Conservation (phyloP, 30 jellyfish, hydroid and myxozoan genomes). For the Pelagia noctiluca region DNA sequence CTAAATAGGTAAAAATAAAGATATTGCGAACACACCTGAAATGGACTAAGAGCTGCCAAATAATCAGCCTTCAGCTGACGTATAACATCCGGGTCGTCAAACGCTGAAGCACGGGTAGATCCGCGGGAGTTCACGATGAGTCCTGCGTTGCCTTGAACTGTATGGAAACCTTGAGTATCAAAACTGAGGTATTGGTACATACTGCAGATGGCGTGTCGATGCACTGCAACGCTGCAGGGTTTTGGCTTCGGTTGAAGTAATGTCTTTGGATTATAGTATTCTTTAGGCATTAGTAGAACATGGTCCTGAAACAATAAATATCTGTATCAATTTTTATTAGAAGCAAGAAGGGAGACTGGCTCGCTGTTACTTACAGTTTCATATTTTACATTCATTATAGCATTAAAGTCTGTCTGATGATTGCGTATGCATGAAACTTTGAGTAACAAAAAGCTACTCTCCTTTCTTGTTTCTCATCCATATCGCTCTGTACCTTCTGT, state of each 20-base stretch:
- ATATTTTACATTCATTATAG: no score
- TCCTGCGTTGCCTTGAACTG: slow-evolving; percentile 36
- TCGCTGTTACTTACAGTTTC: no score
- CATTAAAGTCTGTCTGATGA: no score
- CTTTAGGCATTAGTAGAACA: slow-evolving; percentile 75
- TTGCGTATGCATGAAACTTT: no score
- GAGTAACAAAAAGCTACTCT: no score
- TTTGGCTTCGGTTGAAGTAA: slow-evolving; percentile 31
- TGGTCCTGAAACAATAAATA: slow-evolving; percentile 69
- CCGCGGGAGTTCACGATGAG: background rate
- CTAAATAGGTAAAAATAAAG: slow-evolving; percentile 29
- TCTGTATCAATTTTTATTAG: no score
- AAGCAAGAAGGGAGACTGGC: no score
- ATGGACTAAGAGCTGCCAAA: slow-evolving; percentile 69
- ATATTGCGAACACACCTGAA: slow-evolving; percentile 72
- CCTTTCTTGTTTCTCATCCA: no score
- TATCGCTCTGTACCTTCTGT: no score
- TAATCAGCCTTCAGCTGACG: slow-evolving; percentile 43
- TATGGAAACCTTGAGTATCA: background rate
- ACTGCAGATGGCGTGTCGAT: slow-evolving; percentile 38
- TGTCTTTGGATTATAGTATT: slow-evolving; percentile 53
- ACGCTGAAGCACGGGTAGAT: slow-evolving; percentile 9
- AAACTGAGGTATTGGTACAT: slow-evolving; percentile 51
- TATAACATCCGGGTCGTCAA: slow-evolving; percentile 74
- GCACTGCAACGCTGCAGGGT: slow-evolving; percentile 66